phyloP scores from a whole-genome alignment of 1,140 invertebrate genomes.

The Lasaia peninsularis region DNA sequence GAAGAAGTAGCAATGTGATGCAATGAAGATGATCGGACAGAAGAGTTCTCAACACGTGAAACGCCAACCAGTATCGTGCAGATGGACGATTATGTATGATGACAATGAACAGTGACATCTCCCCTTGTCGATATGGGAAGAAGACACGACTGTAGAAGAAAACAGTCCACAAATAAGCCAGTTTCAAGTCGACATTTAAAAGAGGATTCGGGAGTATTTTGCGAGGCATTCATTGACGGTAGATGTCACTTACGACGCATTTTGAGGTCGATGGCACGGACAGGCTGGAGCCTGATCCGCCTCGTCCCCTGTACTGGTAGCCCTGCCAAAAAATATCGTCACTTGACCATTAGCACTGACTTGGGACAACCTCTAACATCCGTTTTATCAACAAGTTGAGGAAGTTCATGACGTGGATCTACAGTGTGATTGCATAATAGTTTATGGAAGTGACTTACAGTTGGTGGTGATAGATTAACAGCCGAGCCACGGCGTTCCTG shows the following conservation, averaged over 20 bases:
- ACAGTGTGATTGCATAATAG: background rate
- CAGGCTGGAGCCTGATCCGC: slow-evolving; percentile 84
- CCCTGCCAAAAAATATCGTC: slow-evolving; percentile 69
- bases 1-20: slow-evolving; percentile 53
- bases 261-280: slow-evolving; percentile 84
- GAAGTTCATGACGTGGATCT: background rate
- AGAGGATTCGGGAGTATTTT: slow-evolving; percentile 44
- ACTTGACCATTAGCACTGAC: slow-evolving; percentile 38
- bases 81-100: slow-evolving; percentile 50
- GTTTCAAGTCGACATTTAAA: slow-evolving; percentile 56
- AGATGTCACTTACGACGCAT: slow-evolving; percentile 79
- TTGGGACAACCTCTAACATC: background rate
- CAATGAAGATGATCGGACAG: slow-evolving; percentile 53
- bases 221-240: slow-evolving; percentile 42
- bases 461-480: slow-evolving; percentile 91
- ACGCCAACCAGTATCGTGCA: slow-evolving; percentile 64
- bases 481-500: slow-evolving; percentile 90
- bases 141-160: slow-evolving; percentile 56
- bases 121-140: slow-evolving; percentile 59
- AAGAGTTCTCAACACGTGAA: slow-evolving; percentile 40
- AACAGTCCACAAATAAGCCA: slow-evolving; percentile 60
- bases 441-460: slow-evolving; percentile 79
- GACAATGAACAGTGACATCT: slow-evolving; percentile 56
- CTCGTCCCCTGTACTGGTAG: slow-evolving; percentile 72
- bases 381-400: background rate